Conservation (phyloP, 2,797 vertebrate genomes). For the Sebastes elongatus region DNA sequence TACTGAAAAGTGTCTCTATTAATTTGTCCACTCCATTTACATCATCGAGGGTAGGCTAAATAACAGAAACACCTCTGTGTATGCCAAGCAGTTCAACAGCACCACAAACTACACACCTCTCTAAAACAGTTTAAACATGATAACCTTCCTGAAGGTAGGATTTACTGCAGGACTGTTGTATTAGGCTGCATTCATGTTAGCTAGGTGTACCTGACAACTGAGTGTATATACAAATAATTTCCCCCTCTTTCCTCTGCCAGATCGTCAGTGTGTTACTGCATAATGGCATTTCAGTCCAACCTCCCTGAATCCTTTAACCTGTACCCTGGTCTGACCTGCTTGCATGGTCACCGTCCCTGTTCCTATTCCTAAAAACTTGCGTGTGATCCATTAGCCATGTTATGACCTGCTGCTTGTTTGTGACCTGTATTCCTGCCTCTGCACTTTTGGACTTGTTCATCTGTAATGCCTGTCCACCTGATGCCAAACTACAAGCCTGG, state of each 20-base stretch:
- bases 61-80: neutral
- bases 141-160: neutral
- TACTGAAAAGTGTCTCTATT: neutral
- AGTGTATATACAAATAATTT: neutral
- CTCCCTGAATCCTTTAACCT: neutral
- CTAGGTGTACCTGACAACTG: neutral
- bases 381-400: neutral
- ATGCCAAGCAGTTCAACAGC: neutral
- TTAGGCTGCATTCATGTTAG: neutral
- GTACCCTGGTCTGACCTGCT: neutral
- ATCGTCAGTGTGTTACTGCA: neutral
- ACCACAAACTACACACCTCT: neutral
- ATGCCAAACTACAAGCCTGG: neutral
- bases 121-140: neutral
- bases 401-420: neutral
- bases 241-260: neutral
- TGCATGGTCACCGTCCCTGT: neutral
- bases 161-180: neutral
- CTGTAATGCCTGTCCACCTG: neutral
- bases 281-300: neutral
- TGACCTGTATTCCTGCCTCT: neutral
- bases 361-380: neutral
- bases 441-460: neutral
- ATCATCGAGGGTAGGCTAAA: neutral
- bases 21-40: neutral